phyloP scores from a whole-genome alignment of 2,113 vertebrate genomes.

The Lagenorhynchus albirostris region DNA sequence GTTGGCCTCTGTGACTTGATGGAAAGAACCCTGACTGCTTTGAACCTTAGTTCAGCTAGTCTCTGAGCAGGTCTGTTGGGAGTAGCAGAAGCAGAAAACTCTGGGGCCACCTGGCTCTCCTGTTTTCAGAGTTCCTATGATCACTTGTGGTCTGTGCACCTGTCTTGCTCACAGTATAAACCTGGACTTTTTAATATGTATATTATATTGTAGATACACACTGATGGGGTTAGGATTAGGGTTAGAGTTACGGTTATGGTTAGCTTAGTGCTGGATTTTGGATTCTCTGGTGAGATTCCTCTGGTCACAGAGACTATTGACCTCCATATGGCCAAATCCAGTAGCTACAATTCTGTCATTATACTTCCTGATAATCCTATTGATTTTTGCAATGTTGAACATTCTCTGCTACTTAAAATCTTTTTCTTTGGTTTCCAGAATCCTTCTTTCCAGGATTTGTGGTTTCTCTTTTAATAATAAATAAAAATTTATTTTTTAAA shows the following conservation, averaged over 20 bases:
- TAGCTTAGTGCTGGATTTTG: not conserved
- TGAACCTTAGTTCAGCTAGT: not conserved
- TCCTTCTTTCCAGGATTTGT: not conserved
- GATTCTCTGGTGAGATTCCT: not conserved
- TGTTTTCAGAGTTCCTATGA: not conserved
- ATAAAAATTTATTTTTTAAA: not conserved
- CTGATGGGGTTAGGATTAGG: not conserved
- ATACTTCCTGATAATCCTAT: not conserved
- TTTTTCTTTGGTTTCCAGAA: not conserved
- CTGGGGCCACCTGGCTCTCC: not conserved
- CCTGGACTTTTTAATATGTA: slow-evolving; percentile 39
- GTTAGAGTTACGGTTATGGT: not conserved
- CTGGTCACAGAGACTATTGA: not conserved
- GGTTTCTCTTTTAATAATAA: not conserved
- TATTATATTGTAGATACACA: slow-evolving; percentile 1
- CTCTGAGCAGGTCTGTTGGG: not conserved
- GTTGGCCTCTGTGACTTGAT: not conserved
- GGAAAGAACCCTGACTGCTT: not conserved
- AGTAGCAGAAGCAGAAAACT: not conserved
- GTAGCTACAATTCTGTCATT: not conserved
- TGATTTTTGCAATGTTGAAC: not conserved
- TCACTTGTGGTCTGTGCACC: not conserved
- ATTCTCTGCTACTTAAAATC: not conserved
- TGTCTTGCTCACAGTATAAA: not conserved
- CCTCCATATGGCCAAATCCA: not conserved